phyloP scores from a whole-genome alignment of 2,113 vertebrate genomes.

The Hippocampus abdominalis region DNA sequence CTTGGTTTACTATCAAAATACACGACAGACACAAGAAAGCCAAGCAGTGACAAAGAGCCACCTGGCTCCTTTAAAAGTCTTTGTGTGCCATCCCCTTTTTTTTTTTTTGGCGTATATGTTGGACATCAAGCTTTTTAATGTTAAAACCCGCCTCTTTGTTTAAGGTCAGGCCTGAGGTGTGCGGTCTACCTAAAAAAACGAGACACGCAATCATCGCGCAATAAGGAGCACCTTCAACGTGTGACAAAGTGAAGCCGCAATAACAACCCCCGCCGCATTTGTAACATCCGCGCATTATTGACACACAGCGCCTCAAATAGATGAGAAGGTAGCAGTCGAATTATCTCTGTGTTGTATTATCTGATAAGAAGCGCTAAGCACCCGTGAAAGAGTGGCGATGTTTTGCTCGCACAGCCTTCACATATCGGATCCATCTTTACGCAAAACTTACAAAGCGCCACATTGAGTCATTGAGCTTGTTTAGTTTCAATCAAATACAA shows the following conservation, averaged over 20 bases:
- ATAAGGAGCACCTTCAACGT: constrained; percentile 49
- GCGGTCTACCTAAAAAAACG: constrained; percentile 37
- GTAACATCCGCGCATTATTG: constrained; percentile 43
- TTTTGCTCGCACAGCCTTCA: constrained; percentile 14
- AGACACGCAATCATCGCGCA: constrained; percentile 50
- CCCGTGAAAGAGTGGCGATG: constrained; percentile 35
- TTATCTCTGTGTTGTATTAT: constrained; percentile 7
- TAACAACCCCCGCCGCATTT: constrained; percentile 35
- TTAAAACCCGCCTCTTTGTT: constrained; percentile 52
- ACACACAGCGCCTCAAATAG: constrained; percentile 15
- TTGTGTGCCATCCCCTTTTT: constrained; percentile 60
- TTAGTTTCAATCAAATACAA: not conserved
- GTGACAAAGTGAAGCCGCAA: constrained; percentile 39
- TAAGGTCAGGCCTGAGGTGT: constrained; percentile 44
- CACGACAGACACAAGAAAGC: constrained; percentile 33
- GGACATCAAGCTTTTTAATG: constrained; percentile 39
- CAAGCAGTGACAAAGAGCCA: constrained; percentile 54
- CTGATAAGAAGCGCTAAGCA: constrained; percentile 46
- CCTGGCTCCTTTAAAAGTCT: constrained; percentile 43
- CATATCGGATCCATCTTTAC: constrained; percentile 3
- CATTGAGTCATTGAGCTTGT: not conserved
- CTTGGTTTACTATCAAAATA: constrained; percentile 61
- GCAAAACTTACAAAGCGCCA: not conserved
- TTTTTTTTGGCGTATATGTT: constrained; percentile 46
- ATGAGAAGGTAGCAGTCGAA: constrained; percentile 6